Percentiles rank a stretch among this genome's conserved stretches.
These are phyloP conservation scores for Hofmannophila pseudospretella DNA, from an alignment of 2,888 invertebrate species.

Conservation along the genomic window DNA sequence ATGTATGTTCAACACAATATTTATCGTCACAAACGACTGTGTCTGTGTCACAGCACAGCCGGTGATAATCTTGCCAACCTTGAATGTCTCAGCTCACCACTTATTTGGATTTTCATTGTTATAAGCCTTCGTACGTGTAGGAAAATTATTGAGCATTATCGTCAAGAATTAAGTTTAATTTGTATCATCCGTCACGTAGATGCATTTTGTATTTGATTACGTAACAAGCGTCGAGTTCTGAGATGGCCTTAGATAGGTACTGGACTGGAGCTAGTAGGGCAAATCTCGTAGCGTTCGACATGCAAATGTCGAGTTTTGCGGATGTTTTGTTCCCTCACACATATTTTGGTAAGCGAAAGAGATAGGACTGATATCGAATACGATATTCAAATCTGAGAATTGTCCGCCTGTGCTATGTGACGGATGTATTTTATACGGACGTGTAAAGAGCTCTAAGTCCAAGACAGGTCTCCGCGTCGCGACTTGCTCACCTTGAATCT, in stretches of 20 bases:
- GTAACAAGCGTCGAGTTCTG: too few species aligned
- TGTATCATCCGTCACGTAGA: conserved; percentile 22
- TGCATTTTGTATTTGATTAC: conserved; percentile 1
- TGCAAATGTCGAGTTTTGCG: too few species aligned
- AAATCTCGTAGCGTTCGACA: too few species aligned
- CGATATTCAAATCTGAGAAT: too few species aligned
- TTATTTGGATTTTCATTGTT: conserved; percentile 11
- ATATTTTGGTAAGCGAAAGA: too few species aligned
- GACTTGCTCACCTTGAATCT: conserved; percentile 69
- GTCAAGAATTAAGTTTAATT: conserved; percentile 8
- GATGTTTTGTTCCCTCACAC: too few species aligned
- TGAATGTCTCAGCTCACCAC: conserved; percentile 8
- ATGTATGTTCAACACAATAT: not conserved
- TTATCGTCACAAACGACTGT: not conserved
- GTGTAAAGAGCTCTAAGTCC: conserved; percentile 17
- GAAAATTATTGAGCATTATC: conserved; percentile 11
- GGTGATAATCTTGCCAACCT: conserved; percentile 11
- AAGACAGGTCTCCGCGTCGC: conserved; percentile 9
- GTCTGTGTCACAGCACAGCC: not conserved
- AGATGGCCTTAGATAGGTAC: too few species aligned
- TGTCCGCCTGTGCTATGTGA: too few species aligned
- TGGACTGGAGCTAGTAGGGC: too few species aligned
- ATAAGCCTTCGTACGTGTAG: conserved; percentile 3
- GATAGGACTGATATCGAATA: too few species aligned
- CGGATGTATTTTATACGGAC: too few species aligned